Conservation (phyloP, 2,797 vertebrate genomes). For the Sphenodon punctatus region DNA sequence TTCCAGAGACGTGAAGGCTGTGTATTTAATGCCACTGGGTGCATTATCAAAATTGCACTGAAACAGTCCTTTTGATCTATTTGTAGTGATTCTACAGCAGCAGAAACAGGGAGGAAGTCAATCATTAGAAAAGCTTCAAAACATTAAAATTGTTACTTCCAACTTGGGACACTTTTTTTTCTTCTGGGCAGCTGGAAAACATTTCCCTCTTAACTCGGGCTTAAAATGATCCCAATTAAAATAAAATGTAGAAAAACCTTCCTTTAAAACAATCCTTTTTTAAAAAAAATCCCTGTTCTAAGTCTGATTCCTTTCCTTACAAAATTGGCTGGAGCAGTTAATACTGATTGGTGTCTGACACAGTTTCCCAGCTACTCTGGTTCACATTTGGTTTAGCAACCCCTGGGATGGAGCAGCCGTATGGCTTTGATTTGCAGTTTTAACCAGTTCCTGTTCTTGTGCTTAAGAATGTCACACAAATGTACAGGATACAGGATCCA, state of each 20-base stretch:
- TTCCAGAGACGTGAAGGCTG: not conserved
- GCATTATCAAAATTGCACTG: fast-evolving
- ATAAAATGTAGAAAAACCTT: not conserved
- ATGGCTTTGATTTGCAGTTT: not conserved
- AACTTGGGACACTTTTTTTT: not conserved
- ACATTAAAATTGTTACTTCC: no score
- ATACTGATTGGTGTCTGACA: not conserved
- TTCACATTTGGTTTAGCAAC: not conserved
- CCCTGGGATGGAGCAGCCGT: not conserved
- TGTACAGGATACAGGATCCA: not conserved
- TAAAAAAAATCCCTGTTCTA: not conserved
- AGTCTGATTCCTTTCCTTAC: not conserved
- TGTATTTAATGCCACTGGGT: not conserved
- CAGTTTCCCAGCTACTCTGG: not conserved
- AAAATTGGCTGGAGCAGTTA: not conserved
- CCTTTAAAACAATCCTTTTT: no score
- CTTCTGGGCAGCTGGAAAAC: not conserved
- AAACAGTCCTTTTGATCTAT: fast-evolving
- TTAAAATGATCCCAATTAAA: not conserved
- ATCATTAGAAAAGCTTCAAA: fast-evolving
- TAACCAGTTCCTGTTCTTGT: not conserved
- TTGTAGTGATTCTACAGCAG: fast-evolving
- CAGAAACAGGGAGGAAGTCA: not conserved
- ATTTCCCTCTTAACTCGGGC: not conserved
- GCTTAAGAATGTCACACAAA: not conserved